Evolutionary conservation across 2,888 invertebrate species (phyloP).

Genomic region (Cryptophagus acutangulus): DNA sequence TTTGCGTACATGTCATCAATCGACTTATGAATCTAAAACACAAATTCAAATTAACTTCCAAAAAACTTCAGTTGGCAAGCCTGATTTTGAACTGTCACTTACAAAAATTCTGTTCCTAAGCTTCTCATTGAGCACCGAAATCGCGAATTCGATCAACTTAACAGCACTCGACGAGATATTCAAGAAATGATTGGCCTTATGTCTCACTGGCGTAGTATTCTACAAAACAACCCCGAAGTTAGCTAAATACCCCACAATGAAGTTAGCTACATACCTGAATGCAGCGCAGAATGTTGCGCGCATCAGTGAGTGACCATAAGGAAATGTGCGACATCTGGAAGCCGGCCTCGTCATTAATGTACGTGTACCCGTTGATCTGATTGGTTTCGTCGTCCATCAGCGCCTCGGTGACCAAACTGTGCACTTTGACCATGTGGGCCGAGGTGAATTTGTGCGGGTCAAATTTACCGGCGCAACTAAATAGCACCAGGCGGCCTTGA

Average conservation of each 20-base stretch:
- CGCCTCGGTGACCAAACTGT: constrained; percentile 79
- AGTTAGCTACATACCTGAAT: constrained; percentile 56
- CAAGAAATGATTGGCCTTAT: constrained; percentile 82
- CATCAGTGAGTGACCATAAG: constrained; percentile 75
- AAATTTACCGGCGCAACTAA: constrained; percentile 69
- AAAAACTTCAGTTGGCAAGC: neutral
- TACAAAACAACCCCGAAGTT: constrained; percentile 47
- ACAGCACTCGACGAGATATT: constrained; percentile 78
- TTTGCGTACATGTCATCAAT: constrained; percentile 67
- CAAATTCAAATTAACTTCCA: constrained; percentile 4
- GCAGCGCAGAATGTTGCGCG: constrained; percentile 70
- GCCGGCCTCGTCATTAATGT: constrained; percentile 77
- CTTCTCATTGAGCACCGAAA: constrained; percentile 78
- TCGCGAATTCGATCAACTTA: constrained; percentile 76
- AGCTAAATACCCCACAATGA: neutral
- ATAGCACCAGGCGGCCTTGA: constrained; percentile 66
- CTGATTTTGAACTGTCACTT: constrained; percentile 38
- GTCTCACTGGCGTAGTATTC: constrained; percentile 87
- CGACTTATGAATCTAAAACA: constrained; percentile 64
- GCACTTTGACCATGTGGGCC: constrained; percentile 78
- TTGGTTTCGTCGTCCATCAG: constrained; percentile 80
- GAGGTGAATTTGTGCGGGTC: constrained; percentile 57
- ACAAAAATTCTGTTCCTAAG: constrained; percentile 75
- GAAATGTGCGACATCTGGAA: constrained; percentile 80
- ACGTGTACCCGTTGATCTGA: constrained; percentile 78